phyloP scores from a whole-genome alignment of 1,140 invertebrate species.

The Chymomyza costata region DNA sequence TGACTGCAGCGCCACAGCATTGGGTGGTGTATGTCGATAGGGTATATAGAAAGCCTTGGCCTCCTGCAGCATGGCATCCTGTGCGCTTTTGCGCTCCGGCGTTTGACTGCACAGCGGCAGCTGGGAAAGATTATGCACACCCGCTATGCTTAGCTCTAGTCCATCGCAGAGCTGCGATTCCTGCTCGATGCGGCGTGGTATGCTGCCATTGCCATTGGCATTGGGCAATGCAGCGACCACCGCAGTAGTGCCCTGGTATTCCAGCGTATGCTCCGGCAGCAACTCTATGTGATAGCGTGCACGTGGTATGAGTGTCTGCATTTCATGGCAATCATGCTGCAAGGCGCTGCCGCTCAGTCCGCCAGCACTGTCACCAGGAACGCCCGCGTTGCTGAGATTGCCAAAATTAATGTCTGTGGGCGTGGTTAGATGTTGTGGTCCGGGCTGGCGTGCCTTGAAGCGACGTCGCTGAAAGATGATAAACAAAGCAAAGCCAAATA shows the following conservation, averaged over 20 bases:
- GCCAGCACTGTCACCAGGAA: constrained; percentile 63
- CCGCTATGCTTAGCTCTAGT: constrained; percentile 44
- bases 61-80: constrained; percentile 48
- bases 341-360: constrained; percentile 59
- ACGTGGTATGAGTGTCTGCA: constrained; percentile 72
- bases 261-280: constrained; percentile 48
- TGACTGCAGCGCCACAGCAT: constrained; percentile 42
- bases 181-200: constrained; percentile 27
- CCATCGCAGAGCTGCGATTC: constrained; percentile 16
- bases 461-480: constrained; percentile 62
- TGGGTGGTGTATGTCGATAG: constrained; percentile 62
- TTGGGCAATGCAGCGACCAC: constrained; percentile 46
- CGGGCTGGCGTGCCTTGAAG: constrained; percentile 63
- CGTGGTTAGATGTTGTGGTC: constrained; percentile 57
- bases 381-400: constrained; percentile 57
- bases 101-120: constrained; percentile 50
- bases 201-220: constrained; percentile 50
- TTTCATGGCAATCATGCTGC: constrained; percentile 70
- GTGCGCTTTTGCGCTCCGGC: constrained; percentile 48
- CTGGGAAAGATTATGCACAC: constrained; percentile 60
- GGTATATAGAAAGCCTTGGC: constrained; percentile 64
- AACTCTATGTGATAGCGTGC: constrained; percentile 58
- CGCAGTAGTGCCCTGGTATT: constrained; percentile 59
- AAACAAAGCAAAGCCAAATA: constrained; percentile 58
- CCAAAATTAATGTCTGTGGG: constrained; percentile 67